These are phyloP conservation scores for Gracilinanus agilis DNA, from an alignment of 2,113 vertebrate genomes.

Conservation along the genomic window DNA sequence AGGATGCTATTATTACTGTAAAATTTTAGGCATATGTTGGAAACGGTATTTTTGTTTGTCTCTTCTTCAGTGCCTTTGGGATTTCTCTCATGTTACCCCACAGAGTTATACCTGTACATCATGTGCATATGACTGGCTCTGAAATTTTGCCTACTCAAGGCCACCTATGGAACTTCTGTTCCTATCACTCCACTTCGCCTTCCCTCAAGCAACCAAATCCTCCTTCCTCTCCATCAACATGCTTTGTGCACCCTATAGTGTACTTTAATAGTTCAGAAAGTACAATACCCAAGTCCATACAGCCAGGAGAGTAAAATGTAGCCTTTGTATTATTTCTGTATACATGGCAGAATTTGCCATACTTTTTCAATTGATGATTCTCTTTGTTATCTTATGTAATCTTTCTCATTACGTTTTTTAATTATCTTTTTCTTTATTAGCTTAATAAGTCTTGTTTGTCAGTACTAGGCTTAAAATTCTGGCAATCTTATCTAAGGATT, in stretches of 20 bases:
- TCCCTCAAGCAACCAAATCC: background rate
- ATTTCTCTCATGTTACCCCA: background rate
- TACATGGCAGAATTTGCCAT: background rate
- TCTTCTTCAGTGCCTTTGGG: too few relatives aligned
- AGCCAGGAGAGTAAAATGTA: background rate
- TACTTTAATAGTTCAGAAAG: background rate
- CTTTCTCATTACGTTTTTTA: background rate
- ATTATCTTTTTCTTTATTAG: background rate
- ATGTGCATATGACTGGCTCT: background rate
- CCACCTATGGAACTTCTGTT: background rate
- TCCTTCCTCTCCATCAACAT: background rate
- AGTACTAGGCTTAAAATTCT: background rate
- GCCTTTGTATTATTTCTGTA: background rate
- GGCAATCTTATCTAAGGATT: background rate
- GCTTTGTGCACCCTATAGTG: background rate
- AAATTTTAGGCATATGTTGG: background rate
- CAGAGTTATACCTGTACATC: background rate
- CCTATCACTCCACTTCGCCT: background rate
- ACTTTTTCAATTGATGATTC: background rate
- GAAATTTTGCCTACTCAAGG: background rate
- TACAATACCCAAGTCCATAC: background rate
- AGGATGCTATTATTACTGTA: background rate
- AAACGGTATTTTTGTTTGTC: background rate
- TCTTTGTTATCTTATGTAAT: background rate
- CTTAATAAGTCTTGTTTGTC: background rate